Evolutionary conservation across 2,113 vertebrate genomes (phyloP).

Genomic region (Spea bombifrons): DNA sequence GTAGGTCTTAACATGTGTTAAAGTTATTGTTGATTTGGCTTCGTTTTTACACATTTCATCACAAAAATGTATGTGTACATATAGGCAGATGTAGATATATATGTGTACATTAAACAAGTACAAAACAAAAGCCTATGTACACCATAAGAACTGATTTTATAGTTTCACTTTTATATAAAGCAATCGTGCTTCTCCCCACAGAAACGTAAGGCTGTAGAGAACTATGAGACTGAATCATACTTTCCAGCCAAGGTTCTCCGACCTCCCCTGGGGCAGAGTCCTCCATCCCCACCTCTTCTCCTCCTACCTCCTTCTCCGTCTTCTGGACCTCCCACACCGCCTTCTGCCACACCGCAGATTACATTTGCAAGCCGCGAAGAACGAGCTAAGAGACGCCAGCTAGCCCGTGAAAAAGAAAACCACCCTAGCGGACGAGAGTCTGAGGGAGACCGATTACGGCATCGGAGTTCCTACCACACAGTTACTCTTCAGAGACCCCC

Average conservation of each 20-base stretch:
- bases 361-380: constrained; percentile 75
- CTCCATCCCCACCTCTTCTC: constrained; percentile 72
- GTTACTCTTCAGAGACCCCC: constrained; percentile 88
- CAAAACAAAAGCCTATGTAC: no score
- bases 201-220: constrained; percentile 76
- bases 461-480: constrained; percentile 78
- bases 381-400: constrained; percentile 72
- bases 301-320: constrained; percentile 72
- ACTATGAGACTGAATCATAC: constrained; percentile 59
- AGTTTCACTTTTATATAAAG: neutral
- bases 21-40: no score
- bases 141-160: no score
- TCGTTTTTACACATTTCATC: no score
- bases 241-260: constrained; percentile 74
- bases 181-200: constrained; percentile 22
- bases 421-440: constrained; percentile 84
- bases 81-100: no score
- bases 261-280: constrained; percentile 68
- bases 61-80: no score
- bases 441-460: constrained; percentile 75
- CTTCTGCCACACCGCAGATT: constrained; percentile 68
- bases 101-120: no score
- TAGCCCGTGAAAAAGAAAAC: constrained; percentile 85
- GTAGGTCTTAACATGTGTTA: no score
- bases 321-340: constrained; percentile 61